A percentile compares a stretch with the other conserved stretches of the same genome.
Conservation (phyloP, 2,797 vertebrate genomes). For the Cynopterus sphinx region DNA sequence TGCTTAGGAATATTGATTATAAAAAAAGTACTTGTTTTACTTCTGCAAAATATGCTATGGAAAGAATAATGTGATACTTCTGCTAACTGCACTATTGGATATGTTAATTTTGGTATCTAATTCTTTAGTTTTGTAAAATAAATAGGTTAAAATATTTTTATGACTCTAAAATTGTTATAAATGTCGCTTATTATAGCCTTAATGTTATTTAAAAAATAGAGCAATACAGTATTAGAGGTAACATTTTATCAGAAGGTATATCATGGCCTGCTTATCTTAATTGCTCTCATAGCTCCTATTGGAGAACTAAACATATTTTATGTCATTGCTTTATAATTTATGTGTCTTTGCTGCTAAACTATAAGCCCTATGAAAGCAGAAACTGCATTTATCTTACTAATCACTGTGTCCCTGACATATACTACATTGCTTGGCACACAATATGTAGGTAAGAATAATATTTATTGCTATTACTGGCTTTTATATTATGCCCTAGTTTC, state of each 20-base stretch:
- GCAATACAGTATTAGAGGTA: too few species aligned
- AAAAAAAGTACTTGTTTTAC: not conserved
- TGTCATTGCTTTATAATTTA: not conserved
- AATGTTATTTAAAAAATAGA: too few species aligned
- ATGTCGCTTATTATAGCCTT: too few species aligned
- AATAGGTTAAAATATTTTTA: too few species aligned
- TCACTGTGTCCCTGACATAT: not conserved
- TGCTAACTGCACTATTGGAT: too few species aligned
- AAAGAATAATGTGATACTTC: not conserved
- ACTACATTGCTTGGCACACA: not conserved
- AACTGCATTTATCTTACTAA: not conserved
- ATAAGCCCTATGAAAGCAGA: not conserved
- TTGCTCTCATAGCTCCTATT: not conserved
- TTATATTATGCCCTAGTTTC: not conserved
- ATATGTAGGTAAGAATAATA: not conserved
- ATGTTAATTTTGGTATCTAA: too few species aligned
- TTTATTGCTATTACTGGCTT: not conserved
- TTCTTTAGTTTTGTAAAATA: too few species aligned
- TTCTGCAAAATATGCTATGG: not conserved
- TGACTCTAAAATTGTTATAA: too few species aligned
- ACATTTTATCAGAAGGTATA: too few species aligned
- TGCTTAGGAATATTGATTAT: not conserved
- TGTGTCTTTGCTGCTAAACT: not conserved
- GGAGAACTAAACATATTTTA: not conserved
- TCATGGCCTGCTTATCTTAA: not conserved